phyloP scores from a whole-genome alignment of 2,113 vertebrate genomes.

The Fregetta grallaria region DNA sequence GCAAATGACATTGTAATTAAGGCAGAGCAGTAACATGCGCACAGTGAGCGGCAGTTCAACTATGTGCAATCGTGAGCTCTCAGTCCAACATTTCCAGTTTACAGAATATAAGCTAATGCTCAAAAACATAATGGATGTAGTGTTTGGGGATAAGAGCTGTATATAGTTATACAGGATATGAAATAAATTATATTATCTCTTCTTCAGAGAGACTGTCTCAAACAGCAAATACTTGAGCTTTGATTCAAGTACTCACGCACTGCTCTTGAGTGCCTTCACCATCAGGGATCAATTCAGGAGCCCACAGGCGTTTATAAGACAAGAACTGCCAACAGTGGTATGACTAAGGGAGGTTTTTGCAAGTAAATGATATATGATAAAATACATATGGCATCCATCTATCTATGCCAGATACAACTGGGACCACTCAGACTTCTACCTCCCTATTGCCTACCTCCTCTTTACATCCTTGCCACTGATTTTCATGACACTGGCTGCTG shows the following conservation, averaged over 20 bases:
- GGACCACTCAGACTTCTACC: not conserved
- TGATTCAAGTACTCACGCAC: not conserved
- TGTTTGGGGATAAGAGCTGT: not conserved
- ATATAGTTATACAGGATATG: not conserved
- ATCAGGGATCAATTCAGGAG: not conserved
- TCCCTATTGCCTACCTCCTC: not conserved
- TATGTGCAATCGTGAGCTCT: fast-evolving
- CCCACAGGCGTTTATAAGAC: not conserved
- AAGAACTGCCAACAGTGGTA: not conserved
- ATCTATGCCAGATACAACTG: not conserved
- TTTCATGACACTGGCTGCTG: not conserved
- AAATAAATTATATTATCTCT: not conserved
- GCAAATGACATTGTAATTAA: not conserved
- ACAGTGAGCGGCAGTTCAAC: not conserved
- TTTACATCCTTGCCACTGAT: not conserved
- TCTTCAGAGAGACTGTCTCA: not conserved
- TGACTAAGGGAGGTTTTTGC: not conserved
- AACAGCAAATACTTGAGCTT: not conserved
- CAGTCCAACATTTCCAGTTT: not conserved
- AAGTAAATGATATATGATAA: not conserved
- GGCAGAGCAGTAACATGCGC: not conserved
- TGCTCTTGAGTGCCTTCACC: not conserved
- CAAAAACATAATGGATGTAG: not conserved
- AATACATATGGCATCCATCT: not conserved
- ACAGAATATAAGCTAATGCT: not conserved